Evolutionary conservation across 2,888 invertebrate genomes (phyloP), one percentile per base, ranked within the genome.

Genomic region (Dicyrtoma fusca): DNA sequence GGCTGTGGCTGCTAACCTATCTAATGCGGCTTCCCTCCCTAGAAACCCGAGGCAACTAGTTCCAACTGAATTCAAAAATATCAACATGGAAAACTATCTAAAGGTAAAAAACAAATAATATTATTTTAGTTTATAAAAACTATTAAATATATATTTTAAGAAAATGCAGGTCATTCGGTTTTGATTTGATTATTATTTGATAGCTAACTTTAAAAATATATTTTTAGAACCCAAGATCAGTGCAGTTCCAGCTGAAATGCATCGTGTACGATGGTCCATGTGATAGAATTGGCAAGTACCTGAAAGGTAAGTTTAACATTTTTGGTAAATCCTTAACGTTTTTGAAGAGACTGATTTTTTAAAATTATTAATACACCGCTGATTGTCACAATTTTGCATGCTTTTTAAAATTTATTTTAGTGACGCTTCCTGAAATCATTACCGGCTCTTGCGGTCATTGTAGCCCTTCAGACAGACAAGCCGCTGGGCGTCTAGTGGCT

Each of bases 301-400:
- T 89, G 47, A 89, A 87, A 86, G 85, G 89, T 88, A 83, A 82
- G 81, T 78, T 5, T 49, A 65, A 44, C 5, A n/a, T n/a, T n/a
- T n/a, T n/a, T n/a, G n/a, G n/a, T n/a, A n/a, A n/a, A n/a, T n/a
- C n/a, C n/a, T n/a, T n/a, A n/a, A n/a, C 34, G 34, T 34, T 34
- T 34, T 34, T 34, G 8, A n/a, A n/a, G n/a, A n/a, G n/a, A n/a
- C n/a, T n/a, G n/a, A n/a, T n/a, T n/a, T n/a, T n/a, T n/a, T n/a
- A n/a, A n/a, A n/a, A n/a, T n/a, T n/a, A n/a, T n/a, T n/a, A n/a
- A n/a, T n/a, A n/a, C n/a, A n/a, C n/a, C n/a, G n/a, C n/a, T n/a
- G n/a, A n/a, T n/a, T n/a, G n/a, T n/a, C n/a, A n/a, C n/a, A n/a
- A n/a, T n/a, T n/a, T n/a, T n/a, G n/a, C n/a, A n/a, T n/a, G n/a